A percentile compares a stretch with the other conserved stretches of the same genome.
These are phyloP conservation scores for Camponotus vicinus DNA, from an alignment of 1,140 invertebrate genomes.

Conservation along the genomic window DNA sequence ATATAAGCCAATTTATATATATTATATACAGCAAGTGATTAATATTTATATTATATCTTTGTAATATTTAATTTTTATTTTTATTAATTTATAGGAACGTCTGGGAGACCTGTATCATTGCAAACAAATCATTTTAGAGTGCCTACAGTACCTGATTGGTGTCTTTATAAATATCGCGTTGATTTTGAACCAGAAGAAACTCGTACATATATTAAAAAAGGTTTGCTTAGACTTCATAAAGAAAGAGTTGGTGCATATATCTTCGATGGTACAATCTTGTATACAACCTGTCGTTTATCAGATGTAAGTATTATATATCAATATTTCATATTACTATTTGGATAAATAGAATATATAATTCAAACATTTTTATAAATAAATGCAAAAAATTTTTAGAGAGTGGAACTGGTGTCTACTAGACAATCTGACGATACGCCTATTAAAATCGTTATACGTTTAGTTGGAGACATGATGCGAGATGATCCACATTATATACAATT, in stretches of 20 bases:
- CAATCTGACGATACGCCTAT: conserved; percentile 78
- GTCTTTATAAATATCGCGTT: conserved; percentile 93
- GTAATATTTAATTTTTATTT: not conserved
- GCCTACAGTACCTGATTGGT: conserved; percentile 90
- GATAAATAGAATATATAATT: not conserved
- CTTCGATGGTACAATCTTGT: conserved; percentile 87
- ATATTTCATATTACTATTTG: not conserved
- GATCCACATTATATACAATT: conserved; percentile 86
- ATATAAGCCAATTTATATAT: no score
- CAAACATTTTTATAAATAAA: not conserved
- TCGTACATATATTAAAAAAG: conserved; percentile 88
- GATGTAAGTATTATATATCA: conserved; percentile 70
- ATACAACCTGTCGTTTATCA: conserved; percentile 72
- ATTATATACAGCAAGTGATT: no score
- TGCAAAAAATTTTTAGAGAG: conserved; percentile 69
- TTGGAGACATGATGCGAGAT: conserved; percentile 78
- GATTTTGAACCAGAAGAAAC: conserved; percentile 92
- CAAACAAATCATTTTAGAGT: conserved; percentile 92
- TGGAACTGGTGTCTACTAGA: conserved; percentile 79
- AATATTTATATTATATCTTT: not conserved
- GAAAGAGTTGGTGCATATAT: conserved; percentile 86
- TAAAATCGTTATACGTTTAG: conserved; percentile 80
- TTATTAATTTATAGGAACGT: conserved; percentile 83
- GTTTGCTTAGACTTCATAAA: conserved; percentile 87
- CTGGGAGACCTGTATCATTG: conserved; percentile 87